Base-by-base conservation (phyloP, 2,888 invertebrate species). In the Eristalis pertinax region DNA sequence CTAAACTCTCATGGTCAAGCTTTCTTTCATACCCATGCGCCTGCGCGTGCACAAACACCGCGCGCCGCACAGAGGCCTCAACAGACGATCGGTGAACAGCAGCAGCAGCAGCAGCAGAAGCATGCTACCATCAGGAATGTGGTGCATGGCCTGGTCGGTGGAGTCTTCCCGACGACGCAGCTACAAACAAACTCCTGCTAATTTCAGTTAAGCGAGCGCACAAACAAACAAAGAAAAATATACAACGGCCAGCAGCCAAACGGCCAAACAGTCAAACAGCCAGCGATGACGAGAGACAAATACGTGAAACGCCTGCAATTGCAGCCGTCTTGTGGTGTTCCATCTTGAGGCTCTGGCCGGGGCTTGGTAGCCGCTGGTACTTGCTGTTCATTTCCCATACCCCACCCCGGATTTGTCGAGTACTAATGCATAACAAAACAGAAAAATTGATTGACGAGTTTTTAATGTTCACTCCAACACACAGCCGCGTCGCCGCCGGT, bases 1-100 rank as follows among this genome's bases (percentile, higher is more conserved):
- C 73, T 63, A 82, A 86, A 43, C 43, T n/a, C 64, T 82, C 86
- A 82, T 77, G 86, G 86, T 78, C 82, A 86, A 82, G 86, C 86
- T 82, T 82, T 82, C 86, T 78, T 82, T 38, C 70, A 67, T 75
- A 73, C 85, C 38, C 81, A 81, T 84, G 35, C 69, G 10, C 26
- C 74, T 35, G 64, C 56, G 63, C n/a, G 38, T 15, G 69, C 29
- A 38, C 38, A 22, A 22, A 38, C 65, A 65, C 41, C 58, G 72
- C 35, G 38, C 24, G 19, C 64, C 41, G 73, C 32, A 29, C 69
- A 58, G 15, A 8, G 35, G 50, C 50, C n/a, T n/a, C n/a, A n/a
- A n/a, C n/a, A n/a, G n/a, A 41, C 56, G 56, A 8, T 56, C 56
- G 19, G 43, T 19, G 77, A 26, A 19, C 35, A 64, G 32, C 58